A percentile compares a stretch with the other conserved stretches of the same genome.
phyloP scores from a whole-genome alignment of 2,888 invertebrate genomes.

The Netelia fuscicornis region DNA sequence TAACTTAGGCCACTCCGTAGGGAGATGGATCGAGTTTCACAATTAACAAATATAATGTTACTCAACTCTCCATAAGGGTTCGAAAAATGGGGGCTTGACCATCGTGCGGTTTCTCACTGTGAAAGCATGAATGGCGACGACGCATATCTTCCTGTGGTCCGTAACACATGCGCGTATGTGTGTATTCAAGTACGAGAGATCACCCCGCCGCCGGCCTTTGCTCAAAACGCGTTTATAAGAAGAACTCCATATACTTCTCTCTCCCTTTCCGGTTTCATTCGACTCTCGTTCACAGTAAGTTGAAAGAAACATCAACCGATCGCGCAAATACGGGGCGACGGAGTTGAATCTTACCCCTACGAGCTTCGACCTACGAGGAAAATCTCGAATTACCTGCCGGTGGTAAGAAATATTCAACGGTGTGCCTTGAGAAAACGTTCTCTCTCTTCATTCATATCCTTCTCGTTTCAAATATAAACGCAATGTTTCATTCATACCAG shows the following conservation, averaged over 20 bases:
- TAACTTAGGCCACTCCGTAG: conserved; percentile 40
- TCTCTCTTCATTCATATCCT: conserved; percentile 20
- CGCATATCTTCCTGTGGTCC: not conserved
- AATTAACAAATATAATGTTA: conserved; percentile 84
- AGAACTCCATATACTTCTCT: conserved; percentile 30
- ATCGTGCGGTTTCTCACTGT: conserved; percentile 59
- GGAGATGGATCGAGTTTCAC: conserved; percentile 80
- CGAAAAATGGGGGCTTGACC: conserved; percentile 76
- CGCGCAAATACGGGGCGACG: conserved; percentile 43
- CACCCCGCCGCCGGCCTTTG: conserved; percentile 13
- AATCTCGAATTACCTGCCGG: conserved; percentile 51
- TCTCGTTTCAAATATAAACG: conserved; percentile 1
- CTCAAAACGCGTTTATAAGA: conserved; percentile 24
- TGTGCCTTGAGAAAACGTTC: not conserved
- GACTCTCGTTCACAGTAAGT: conserved; percentile 4
- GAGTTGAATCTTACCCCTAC: conserved; percentile 24
- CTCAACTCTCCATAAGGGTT: conserved; percentile 74
- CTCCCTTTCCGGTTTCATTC: conserved; percentile 61
- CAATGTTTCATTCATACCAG: not conserved
- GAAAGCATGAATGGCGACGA: conserved; percentile 55
- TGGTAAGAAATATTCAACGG: conserved; percentile 11
- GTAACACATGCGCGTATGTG: not conserved
- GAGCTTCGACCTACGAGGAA: conserved; percentile 18
- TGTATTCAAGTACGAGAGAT: conserved; percentile 24
- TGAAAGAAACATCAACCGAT: conserved; percentile 44